A percentile compares a stretch with the other conserved stretches of the same genome.
phyloP scores from a whole-genome alignment of 2,797 vertebrate genomes.

The Momotus momota region DNA sequence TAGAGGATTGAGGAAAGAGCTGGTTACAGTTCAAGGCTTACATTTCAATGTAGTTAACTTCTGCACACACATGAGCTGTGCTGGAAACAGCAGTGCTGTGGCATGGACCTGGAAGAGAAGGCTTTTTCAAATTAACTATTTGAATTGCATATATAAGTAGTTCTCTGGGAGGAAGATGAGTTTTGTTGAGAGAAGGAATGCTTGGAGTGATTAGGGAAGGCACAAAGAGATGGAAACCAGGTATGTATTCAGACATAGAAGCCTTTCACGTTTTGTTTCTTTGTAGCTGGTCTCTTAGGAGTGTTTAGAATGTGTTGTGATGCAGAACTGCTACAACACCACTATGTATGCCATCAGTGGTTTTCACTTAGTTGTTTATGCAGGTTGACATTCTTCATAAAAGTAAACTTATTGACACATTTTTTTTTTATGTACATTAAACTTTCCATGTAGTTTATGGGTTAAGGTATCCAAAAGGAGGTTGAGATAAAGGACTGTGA shows the following conservation, averaged over 20 bases:
- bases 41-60: neutral
- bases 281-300: neutral
- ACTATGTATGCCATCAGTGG: neutral
- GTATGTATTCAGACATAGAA: neutral
- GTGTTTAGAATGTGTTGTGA: neutral
- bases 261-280: neutral
- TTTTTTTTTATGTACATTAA: neutral
- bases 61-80: neutral
- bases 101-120: neutral
- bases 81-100: neutral
- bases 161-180: neutral
- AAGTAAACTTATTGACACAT: neutral
- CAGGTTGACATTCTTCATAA: neutral
- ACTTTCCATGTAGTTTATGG: neutral
- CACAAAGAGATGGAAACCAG: neutral
- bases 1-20: neutral
- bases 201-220: neutral
- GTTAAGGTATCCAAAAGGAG: neutral
- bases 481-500: slow-evolving; percentile 4
- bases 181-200: neutral
- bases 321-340: neutral
- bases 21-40: neutral
- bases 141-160: neutral
- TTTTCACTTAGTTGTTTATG: neutral
- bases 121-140: neutral